Evolutionary conservation across 2,888 invertebrate genomes (phyloP), one percentile per base, ranked within the genome.

Genomic region (Agonum fuliginosum): DNA sequence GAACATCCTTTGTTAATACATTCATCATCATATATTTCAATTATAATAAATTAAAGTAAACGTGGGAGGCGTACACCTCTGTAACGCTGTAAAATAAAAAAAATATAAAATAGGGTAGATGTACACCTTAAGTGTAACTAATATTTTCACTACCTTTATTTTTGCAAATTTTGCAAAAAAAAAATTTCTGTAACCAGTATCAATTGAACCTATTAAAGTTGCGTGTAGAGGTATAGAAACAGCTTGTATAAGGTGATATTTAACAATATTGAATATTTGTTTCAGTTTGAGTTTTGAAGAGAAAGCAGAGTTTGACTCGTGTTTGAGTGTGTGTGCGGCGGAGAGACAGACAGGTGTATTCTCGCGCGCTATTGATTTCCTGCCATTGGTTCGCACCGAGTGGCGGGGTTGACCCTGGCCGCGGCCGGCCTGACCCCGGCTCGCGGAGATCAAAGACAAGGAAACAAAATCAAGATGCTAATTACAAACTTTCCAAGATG

Each of bases 331-430:
- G 48, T 19, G 10, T 19, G 12, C 8, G 62, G 48, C 43, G n/a
- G 51, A 17, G 5, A 76, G 75, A 69, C 69, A 76, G 75, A 76
- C 75, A 76, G 75, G 51, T 69, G 67, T 76, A 48, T 48, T 46
- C 41, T 24, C 48, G 58, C 27, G 14, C 6, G 30, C 65, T 76
- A 77, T 77, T 77, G 77, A 77, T 77, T 77, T 77, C 70, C 70
- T 77, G 77, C 77, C 70, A 77, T 77, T 77, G 77, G 77, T 48
- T 73, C 46, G 58, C 65, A 69, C 67, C 22, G 8, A 22, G 48
- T 30, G 17, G 41, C 41, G 46, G 41, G 41, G 41, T 3, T 3
- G 14, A 41, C 41, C 8, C 34, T 3, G 24, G 14, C 69, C 76
- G 48, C 37, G 69, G 76, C 51, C 76, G 70, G 54, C 43, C 70